Conservation (phyloP, 1,140 invertebrate species). For the Bombus difficillimus region DNA sequence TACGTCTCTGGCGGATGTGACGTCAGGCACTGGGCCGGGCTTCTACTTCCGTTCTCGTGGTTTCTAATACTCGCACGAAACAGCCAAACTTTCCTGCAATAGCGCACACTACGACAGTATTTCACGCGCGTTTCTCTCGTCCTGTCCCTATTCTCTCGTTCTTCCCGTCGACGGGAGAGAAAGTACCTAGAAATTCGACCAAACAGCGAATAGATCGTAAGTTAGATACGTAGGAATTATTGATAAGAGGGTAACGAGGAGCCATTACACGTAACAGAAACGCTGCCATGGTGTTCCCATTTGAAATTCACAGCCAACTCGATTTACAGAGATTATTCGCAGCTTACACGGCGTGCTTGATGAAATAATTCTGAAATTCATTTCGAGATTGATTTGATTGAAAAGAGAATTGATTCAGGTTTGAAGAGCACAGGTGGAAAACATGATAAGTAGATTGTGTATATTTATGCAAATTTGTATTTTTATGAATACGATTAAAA, state of each 20-base stretch:
- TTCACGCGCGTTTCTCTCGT: slow-evolving; percentile 62
- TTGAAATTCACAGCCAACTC: background rate
- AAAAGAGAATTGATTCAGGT: background rate
- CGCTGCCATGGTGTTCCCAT: background rate
- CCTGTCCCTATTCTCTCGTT: background rate
- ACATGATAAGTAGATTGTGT: background rate
- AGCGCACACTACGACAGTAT: slow-evolving; percentile 69
- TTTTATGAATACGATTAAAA: too few relatives aligned
- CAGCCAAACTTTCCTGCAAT: slow-evolving; percentile 73
- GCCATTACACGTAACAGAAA: background rate
- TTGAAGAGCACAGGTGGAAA: background rate
- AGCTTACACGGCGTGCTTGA: background rate
- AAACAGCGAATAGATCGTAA: slow-evolving; percentile 53
- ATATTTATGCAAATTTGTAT: too few relatives aligned
- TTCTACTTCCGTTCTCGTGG: slow-evolving; percentile 70
- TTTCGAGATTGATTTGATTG: background rate
- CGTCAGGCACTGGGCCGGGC: slow-evolving; percentile 66
- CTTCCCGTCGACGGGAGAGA: slow-evolving; percentile 25
- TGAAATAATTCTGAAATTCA: background rate
- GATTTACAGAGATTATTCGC: background rate
- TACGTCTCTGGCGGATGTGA: slow-evolving; percentile 72
- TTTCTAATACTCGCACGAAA: slow-evolving; percentile 72
- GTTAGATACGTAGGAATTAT: slow-evolving; percentile 35
- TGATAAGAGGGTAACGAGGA: slow-evolving; percentile 9
- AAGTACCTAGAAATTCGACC: slow-evolving; percentile 59